phyloP scores from a whole-genome alignment of 2,888 invertebrate species.

The Phalera bucephala region DNA sequence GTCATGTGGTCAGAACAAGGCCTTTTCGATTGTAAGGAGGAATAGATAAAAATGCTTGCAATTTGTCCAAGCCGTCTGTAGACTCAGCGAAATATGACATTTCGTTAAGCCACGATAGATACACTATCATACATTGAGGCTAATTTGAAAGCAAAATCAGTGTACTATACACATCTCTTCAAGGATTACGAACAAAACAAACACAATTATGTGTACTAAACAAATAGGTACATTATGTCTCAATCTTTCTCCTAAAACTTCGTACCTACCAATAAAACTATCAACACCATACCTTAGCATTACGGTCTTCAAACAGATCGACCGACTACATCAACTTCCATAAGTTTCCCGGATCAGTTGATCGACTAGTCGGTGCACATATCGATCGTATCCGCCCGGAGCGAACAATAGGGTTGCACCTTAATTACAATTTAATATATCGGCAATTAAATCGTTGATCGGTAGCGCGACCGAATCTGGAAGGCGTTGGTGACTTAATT shows the following conservation, averaged over 20 bases:
- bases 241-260: constrained; percentile 1
- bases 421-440: constrained; percentile 82
- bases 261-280: constrained; percentile 34
- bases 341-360: constrained; percentile 30
- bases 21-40: no score
- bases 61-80: no score
- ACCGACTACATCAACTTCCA: constrained; percentile 9
- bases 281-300: constrained; percentile 31
- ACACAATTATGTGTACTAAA: no score
- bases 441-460: constrained; percentile 76
- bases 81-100: not conserved
- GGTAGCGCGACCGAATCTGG: constrained; percentile 55
- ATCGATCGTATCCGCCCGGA: constrained; percentile 38
- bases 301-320: constrained; percentile 12
- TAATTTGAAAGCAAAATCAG: no score
- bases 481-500: constrained; percentile 34
- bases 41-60: no score
- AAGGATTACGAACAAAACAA: no score
- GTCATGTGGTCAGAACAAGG: no score
- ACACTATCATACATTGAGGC: no score
- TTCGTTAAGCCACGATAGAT: no score
- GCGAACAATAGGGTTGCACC: constrained; percentile 51
- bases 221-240: no score
- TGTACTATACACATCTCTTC: no score
- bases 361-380: constrained; percentile 34